Evolutionary conservation across 2,113 vertebrate genomes (phyloP).

Genomic region (Varanus salvator): DNA sequence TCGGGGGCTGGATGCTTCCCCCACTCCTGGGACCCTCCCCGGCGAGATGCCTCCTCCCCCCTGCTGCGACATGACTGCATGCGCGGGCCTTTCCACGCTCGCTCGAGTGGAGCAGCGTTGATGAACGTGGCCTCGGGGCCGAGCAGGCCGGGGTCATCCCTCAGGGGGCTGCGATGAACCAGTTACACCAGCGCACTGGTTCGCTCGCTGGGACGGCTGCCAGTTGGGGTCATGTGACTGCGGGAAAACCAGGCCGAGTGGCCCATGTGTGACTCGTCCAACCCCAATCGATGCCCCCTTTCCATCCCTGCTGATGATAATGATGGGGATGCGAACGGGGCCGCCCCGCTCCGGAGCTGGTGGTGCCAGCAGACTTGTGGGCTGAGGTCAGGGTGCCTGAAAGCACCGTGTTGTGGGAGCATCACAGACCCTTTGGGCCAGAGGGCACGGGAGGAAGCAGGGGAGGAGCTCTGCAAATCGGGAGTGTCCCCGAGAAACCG

Average conservation of each 20-base stretch:
- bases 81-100: neutral
- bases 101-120: neutral
- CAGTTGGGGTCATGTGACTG: neutral
- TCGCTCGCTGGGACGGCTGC: slow-evolving; percentile 14
- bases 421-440: neutral
- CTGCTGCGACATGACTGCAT: neutral
- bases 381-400: neutral
- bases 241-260: neutral
- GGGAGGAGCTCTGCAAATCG: neutral
- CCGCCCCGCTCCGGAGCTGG: neutral
- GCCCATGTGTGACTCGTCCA: neutral
- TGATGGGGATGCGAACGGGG: neutral
- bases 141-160: neutral
- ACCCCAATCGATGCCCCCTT: neutral
- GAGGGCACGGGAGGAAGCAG: neutral
- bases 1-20: too few species aligned
- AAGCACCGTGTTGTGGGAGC: neutral
- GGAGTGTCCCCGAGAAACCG: neutral
- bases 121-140: neutral
- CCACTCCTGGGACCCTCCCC: too few species aligned
- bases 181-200: neutral
- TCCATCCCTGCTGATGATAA: fast-evolving
- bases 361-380: too few species aligned
- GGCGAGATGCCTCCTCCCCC: too few species aligned
- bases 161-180: slow-evolving; percentile 17